Conservation (phyloP, 2,797 vertebrate genomes). For the Avahi laniger region DNA sequence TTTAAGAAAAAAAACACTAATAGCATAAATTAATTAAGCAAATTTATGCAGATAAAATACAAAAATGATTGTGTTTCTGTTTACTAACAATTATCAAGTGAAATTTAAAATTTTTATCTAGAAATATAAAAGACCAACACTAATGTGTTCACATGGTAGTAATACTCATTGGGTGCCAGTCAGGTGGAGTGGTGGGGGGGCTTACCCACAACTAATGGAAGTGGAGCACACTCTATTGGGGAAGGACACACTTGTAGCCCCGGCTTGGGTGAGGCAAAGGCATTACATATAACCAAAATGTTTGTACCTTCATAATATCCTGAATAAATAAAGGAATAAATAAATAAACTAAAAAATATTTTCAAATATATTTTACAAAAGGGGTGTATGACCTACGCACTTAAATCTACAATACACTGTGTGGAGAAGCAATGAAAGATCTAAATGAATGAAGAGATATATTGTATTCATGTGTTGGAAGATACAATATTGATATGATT, state of each 20-base stretch:
- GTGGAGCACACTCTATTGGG: too few relatives aligned
- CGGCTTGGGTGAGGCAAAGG: too few relatives aligned
- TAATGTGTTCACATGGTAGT: too few relatives aligned
- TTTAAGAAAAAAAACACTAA: neutral
- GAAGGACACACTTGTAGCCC: too few relatives aligned
- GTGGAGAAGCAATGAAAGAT: neutral
- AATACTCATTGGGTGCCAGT: too few relatives aligned
- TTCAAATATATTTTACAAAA: neutral
- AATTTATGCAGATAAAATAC: neutral
- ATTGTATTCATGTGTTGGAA: neutral
- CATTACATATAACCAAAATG: too few relatives aligned
- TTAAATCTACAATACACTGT: neutral
- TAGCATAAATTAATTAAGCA: neutral
- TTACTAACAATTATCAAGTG: neutral
- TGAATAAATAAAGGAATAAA: too few relatives aligned
- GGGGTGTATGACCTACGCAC: neutral
- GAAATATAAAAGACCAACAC: neutral
- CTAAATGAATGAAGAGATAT: neutral
- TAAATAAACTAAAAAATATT: neutral
- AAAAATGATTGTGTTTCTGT: neutral
- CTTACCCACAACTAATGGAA: too few relatives aligned
- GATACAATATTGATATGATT: neutral
- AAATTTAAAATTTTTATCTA: neutral
- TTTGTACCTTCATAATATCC: too few relatives aligned
- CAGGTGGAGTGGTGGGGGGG: too few relatives aligned